phyloP scores from a whole-genome alignment of 2,113 vertebrate species.

The Ciconia boyciana region DNA sequence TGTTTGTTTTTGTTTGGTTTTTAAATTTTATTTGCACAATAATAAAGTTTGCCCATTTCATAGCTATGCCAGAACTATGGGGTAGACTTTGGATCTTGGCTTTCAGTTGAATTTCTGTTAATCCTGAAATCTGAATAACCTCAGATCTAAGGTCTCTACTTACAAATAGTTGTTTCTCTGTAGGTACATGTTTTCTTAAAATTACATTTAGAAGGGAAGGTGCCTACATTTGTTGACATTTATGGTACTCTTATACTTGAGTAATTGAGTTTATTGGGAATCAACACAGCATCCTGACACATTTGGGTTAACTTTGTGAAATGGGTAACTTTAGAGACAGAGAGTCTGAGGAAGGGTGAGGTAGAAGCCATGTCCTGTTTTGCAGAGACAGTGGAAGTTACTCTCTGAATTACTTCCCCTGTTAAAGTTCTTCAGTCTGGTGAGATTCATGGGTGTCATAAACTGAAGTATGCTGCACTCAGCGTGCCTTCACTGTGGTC shows the following conservation, averaged over 20 bases:
- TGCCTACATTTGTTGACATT: not conserved
- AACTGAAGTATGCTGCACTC: not conserved
- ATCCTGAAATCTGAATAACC: not conserved
- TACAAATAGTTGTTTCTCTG: not conserved
- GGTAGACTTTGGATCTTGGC: not conserved
- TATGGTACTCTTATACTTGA: not conserved
- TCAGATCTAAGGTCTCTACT: not conserved
- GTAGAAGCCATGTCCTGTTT: not conserved
- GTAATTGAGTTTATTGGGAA: not conserved
- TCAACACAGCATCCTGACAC: not conserved
- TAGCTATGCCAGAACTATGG: not conserved
- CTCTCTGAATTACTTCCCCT: slow-evolving; percentile 1
- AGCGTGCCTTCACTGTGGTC: not conserved
- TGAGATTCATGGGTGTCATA: slow-evolving; percentile 21
- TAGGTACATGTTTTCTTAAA: not conserved
- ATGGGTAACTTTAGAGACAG: not conserved
- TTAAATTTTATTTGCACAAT: not conserved
- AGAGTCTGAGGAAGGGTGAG: not conserved
- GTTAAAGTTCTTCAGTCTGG: not conserved
- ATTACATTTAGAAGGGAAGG: not conserved
- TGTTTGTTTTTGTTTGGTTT: not conserved
- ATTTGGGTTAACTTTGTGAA: not conserved
- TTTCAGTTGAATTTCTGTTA: not conserved
- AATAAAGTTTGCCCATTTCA: not conserved
- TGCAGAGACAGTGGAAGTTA: not conserved